These are phyloP conservation scores for Chondrilla cf. caribensis DNA, from an alignment of 37 sponge, comb jelly and placozoan genomes.

Conservation along the genomic window DNA sequence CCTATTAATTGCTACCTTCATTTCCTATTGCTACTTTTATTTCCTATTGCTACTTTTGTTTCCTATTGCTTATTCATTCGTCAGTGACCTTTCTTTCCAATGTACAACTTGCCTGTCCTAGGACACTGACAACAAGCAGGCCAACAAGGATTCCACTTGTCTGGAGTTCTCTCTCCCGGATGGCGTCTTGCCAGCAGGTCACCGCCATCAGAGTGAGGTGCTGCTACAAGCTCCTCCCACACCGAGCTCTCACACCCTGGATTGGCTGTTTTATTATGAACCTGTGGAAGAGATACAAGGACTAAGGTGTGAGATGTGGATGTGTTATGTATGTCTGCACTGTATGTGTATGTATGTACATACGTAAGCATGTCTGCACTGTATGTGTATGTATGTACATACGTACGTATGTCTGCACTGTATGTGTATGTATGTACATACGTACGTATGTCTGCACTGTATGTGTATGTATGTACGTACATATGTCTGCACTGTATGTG, in stretches of 20 bases:
- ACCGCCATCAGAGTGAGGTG: constrained; percentile 36
- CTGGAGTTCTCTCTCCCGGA: constrained; percentile 47
- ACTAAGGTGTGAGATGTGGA: background rate
- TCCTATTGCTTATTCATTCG: too few species aligned
- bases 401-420: background rate
- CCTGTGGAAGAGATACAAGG: constrained; percentile 1
- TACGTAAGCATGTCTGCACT: background rate
- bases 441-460: background rate
- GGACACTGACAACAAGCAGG: too few species aligned
- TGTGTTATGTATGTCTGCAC: background rate
- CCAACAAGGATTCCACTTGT: too few species aligned
- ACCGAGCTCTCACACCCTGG: constrained; percentile 60
- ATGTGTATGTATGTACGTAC: background rate
- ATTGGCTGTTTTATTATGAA: constrained; percentile 30
- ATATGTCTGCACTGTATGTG: background rate
- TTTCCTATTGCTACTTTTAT: too few species aligned
- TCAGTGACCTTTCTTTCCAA: too few species aligned
- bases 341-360: background rate
- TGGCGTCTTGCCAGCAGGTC: constrained; percentile 25
- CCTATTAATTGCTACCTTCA: too few species aligned
- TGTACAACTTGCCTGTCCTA: too few species aligned
- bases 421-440: background rate
- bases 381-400: background rate
- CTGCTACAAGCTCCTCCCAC: constrained; percentile 57
- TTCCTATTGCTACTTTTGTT: too few species aligned